Conservation (phyloP, 1,140 invertebrate species). For the Ladona fulva region DNA sequence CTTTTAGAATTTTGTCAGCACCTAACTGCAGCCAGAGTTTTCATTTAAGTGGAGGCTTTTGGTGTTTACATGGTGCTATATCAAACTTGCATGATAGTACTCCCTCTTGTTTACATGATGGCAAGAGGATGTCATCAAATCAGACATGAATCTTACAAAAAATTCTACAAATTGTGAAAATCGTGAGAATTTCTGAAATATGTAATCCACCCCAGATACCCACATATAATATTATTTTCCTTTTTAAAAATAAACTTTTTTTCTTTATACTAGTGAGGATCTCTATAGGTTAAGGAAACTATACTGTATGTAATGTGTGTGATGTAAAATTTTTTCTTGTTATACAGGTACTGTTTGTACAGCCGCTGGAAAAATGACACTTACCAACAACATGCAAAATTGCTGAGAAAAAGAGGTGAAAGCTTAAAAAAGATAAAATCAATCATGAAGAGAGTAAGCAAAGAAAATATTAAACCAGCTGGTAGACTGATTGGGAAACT, state of each 20-base stretch:
- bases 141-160: background rate
- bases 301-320: no score
- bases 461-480: slow-evolving; percentile 96
- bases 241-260: no score
- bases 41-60: background rate
- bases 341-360: slow-evolving; percentile 73
- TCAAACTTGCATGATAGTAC: background rate
- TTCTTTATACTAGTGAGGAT: no score
- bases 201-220: no score
- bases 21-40: no score
- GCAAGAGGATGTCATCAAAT: background rate
- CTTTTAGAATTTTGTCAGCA: no score
- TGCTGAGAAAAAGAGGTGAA: slow-evolving; percentile 74
- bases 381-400: slow-evolving; percentile 66
- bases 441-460: slow-evolving; percentile 95
- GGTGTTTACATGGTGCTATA: slow-evolving; percentile 16
- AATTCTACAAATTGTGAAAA: background rate
- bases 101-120: background rate
- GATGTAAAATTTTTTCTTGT: no score
- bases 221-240: no score
- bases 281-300: no score
- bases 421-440: slow-evolving; percentile 87
- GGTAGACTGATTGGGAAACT: slow-evolving; percentile 93
- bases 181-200: no score
- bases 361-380: slow-evolving; percentile 90